phyloP scores from a whole-genome alignment of 2,888 invertebrate genomes.

The Norana najaformis region DNA sequence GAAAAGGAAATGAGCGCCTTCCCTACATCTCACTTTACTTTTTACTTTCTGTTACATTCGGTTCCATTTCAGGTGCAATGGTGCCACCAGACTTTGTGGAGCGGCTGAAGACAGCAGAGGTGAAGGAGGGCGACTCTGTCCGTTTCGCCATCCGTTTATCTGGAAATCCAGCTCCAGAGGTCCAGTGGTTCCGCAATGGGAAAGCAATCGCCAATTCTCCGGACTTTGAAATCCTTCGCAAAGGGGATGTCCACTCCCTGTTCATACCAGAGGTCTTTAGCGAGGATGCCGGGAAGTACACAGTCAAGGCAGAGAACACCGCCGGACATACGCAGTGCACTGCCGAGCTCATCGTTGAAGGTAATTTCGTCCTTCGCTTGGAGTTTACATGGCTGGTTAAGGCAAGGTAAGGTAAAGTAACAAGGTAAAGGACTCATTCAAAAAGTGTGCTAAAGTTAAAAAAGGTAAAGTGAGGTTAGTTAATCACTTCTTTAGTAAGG shows the following conservation, averaged over 20 bases:
- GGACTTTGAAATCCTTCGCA: constrained; percentile 61
- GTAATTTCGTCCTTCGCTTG: constrained; percentile 47
- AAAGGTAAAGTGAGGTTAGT: not conserved
- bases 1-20: no score
- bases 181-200: constrained; percentile 61
- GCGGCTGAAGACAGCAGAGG: constrained; percentile 75
- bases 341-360: constrained; percentile 74
- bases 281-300: constrained; percentile 63
- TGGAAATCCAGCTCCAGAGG: constrained; percentile 57
- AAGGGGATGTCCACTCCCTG: constrained; percentile 71
- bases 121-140: constrained; percentile 61
- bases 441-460: no score
- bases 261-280: constrained; percentile 71
- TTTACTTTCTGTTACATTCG: no score
- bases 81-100: constrained; percentile 73
- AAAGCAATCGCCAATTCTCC: constrained; percentile 63
- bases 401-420: not conserved
- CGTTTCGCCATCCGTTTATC: constrained; percentile 56
- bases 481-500: not conserved
- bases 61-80: not conserved
- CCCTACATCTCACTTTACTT: no score
- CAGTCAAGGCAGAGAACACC: constrained; percentile 58
- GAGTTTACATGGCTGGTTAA: not conserved
- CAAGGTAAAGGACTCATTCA: no score
- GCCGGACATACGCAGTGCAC: constrained; percentile 69